A percentile compares a stretch with the other conserved stretches of the same genome.
Evolutionary conservation across 2,888 invertebrate genomes (phyloP).

Genomic region (Synergus itoensis): DNA sequence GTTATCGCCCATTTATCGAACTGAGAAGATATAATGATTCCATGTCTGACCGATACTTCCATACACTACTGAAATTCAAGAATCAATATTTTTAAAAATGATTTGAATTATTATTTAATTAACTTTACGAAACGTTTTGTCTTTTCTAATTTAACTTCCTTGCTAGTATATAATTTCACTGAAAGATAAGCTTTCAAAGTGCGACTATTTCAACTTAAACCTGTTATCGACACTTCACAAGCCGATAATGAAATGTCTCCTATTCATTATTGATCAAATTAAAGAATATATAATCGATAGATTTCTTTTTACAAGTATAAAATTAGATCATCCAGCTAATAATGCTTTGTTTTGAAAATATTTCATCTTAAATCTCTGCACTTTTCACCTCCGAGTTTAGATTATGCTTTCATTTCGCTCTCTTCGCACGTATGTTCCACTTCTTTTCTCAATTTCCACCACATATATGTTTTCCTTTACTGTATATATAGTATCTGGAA

Average conservation of each 20-base stretch:
- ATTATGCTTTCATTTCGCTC: slow-evolving; percentile 70
- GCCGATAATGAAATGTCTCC: background rate
- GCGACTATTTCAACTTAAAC: background rate
- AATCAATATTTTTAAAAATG: no score
- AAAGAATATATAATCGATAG: no score
- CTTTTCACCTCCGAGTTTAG: slow-evolving; percentile 26
- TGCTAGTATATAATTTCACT: background rate
- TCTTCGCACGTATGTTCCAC: slow-evolving; percentile 68
- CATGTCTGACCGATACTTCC: no score
- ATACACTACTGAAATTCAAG: no score
- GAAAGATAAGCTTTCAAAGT: background rate
- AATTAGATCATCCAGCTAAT: background rate
- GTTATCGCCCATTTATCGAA: no score
- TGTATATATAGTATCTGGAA: background rate
- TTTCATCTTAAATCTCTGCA: background rate
- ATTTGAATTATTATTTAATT: background rate
- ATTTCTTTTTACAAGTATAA: background rate
- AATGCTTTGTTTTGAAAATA: background rate
- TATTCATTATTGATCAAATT: background rate
- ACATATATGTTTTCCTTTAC: slow-evolving; percentile 45
- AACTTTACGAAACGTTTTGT: background rate
- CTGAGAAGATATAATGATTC: no score
- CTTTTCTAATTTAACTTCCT: background rate
- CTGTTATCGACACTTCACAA: background rate
- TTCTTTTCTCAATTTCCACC: slow-evolving; percentile 34